Conservation (phyloP, 2,797 vertebrate species). For the Oreochromis grahami region DNA sequence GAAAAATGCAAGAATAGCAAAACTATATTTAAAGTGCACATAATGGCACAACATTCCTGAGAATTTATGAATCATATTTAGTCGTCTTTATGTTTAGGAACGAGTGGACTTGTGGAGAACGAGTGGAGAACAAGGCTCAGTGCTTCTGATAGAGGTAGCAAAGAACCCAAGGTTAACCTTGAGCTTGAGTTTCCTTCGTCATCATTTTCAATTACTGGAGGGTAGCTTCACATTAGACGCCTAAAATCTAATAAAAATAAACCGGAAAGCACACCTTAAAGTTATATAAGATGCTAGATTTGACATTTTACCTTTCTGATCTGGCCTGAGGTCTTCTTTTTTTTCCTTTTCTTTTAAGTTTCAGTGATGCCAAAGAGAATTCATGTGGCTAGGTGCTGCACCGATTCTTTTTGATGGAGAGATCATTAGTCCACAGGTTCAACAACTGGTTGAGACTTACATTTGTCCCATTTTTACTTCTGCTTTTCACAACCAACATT, state of each 20-base stretch:
- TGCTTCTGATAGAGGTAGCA: neutral
- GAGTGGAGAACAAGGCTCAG: neutral
- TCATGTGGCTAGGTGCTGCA: neutral
- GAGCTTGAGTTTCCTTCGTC: neutral
- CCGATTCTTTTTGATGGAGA: neutral
- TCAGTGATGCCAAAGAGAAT: neutral
- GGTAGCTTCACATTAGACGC: neutral
- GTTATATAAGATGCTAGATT: neutral
- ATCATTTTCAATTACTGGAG: neutral
- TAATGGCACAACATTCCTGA: neutral
- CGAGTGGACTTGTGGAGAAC: neutral
- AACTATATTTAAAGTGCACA: neutral
- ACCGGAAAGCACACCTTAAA: neutral
- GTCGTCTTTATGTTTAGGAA: neutral
- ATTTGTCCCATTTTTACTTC: neutral
- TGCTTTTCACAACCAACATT: neutral
- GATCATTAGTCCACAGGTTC: neutral
- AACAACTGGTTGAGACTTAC: neutral
- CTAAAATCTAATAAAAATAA: neutral
- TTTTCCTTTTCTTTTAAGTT: fast-evolving
- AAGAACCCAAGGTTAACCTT: neutral
- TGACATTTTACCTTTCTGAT: neutral
- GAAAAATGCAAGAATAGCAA: neutral
- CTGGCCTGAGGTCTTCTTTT: neutral
- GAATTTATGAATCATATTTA: neutral